phyloP scores from a whole-genome alignment of 2,888 invertebrate genomes.

The Agriopis aurantiaria region DNA sequence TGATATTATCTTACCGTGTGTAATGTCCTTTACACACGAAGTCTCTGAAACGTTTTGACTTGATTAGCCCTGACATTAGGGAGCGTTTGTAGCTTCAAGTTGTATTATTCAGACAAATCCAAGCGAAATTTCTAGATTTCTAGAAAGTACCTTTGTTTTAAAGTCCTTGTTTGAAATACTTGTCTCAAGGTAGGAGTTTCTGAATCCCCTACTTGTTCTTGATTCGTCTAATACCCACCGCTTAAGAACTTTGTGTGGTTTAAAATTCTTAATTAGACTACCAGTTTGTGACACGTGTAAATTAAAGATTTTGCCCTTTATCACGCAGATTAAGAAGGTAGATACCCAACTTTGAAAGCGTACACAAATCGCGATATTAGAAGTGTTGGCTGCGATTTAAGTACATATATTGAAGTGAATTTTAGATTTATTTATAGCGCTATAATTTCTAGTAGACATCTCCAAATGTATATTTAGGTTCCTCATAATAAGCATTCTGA shows the following conservation, averaged over 20 bases:
- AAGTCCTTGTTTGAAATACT: background rate
- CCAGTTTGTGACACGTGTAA: conserved; percentile 21
- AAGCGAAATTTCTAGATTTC: conserved; percentile 6
- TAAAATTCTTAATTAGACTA: conserved; percentile 19
- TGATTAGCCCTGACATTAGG: background rate
- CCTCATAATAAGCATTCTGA: too few species aligned
- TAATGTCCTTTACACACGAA: background rate
- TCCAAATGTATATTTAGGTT: too few species aligned
- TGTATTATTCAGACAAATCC: background rate
- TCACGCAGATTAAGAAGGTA: background rate
- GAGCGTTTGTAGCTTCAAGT: background rate
- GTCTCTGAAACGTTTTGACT: background rate
- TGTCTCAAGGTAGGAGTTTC: background rate
- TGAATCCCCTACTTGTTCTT: background rate
- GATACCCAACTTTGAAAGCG: background rate
- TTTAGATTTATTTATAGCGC: too few species aligned
- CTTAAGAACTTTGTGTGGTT: background rate
- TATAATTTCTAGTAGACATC: too few species aligned
- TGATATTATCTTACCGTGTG: too few species aligned
- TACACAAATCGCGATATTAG: too few species aligned
- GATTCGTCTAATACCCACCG: background rate
- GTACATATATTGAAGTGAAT: too few species aligned
- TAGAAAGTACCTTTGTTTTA: background rate
- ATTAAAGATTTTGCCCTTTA: conserved; percentile 21
- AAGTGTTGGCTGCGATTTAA: background rate